These are phyloP conservation scores for Drosophila micromelanica DNA, from an alignment of 1,140 invertebrate species.

Conservation along the genomic window DNA sequence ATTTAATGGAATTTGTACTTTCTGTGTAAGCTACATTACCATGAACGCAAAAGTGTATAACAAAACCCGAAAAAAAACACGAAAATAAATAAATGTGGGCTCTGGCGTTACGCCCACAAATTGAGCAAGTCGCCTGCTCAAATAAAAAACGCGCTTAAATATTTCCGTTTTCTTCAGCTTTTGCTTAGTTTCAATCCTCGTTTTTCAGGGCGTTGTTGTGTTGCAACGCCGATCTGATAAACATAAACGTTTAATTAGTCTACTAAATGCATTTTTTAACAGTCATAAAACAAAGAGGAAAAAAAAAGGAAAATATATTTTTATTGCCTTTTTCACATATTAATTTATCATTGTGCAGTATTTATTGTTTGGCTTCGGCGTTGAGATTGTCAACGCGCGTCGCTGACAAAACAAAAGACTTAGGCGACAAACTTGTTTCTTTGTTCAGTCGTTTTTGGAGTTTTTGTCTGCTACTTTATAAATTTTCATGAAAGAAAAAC, in stretches of 20 bases:
- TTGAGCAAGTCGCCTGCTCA: slow-evolving; percentile 54
- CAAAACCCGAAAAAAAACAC: slow-evolving; percentile 1
- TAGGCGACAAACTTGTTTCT: slow-evolving; percentile 72
- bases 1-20: too few species aligned
- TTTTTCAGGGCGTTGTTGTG: slow-evolving; percentile 49
- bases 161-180: slow-evolving; percentile 34
- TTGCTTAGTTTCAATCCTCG: slow-evolving; percentile 17
- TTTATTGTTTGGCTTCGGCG: slow-evolving; percentile 51
- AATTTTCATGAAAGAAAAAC: slow-evolving; percentile 56
- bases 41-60: slow-evolving; percentile 1
- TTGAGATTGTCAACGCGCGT: slow-evolving; percentile 33
- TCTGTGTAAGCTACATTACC: slow-evolving; percentile 8
- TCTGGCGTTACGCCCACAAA: slow-evolving; percentile 58
- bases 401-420: slow-evolving; percentile 74
- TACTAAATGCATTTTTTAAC: slow-evolving; percentile 56
- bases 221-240: slow-evolving; percentile 68
- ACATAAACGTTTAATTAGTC: slow-evolving; percentile 73
- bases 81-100: slow-evolving; percentile 37
- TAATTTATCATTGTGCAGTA: slow-evolving; percentile 70
- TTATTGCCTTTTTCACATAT: slow-evolving; percentile 65
- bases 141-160: slow-evolving; percentile 63
- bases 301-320: slow-evolving; percentile 15
- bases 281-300: slow-evolving; percentile 3
- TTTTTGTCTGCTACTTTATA: slow-evolving; percentile 1
- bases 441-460: slow-evolving; percentile 18